A percentile compares a stretch with the other conserved stretches of the same genome.
These are phyloP conservation scores for Muraenolepis orangiensis DNA, from an alignment of 2,797 vertebrate species.

Conservation along the genomic window DNA sequence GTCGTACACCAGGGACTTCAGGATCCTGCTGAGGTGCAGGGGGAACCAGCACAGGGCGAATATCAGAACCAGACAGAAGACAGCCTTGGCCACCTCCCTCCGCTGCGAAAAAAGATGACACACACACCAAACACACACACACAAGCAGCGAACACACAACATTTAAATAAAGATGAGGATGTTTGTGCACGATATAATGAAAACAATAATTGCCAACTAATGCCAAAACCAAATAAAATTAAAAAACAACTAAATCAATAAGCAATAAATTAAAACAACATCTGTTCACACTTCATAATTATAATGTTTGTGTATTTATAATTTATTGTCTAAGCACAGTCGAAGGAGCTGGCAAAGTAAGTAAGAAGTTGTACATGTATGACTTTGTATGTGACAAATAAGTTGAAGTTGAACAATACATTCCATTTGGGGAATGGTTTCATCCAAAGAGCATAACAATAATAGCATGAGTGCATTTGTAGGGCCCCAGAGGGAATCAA, in stretches of 20 bases:
- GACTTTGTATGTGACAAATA: no score
- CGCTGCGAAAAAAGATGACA: constrained; percentile 74
- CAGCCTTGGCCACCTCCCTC: constrained; percentile 96
- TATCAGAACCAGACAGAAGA: constrained; percentile 96
- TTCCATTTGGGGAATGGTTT: no score
- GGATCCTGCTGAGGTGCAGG: constrained; percentile 88
- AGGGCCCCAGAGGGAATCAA: neutral
- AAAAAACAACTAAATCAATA: no score
- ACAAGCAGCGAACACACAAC: neutral
- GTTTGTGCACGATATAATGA: neutral
- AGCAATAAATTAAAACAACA: no score
- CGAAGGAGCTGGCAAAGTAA: no score
- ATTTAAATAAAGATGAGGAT: neutral
- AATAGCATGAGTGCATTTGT: neutral
- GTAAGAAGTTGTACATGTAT: no score
- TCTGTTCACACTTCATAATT: no score
- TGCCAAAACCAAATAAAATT: no score
- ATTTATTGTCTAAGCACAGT: no score
- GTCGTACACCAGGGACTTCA: constrained; percentile 83
- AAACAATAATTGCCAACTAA: no score
- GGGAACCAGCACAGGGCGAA: constrained; percentile 99
- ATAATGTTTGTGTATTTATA: no score
- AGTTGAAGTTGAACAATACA: neutral
- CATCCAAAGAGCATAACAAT: no score
- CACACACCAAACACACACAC: neutral